These are phyloP conservation scores for Paracyclopina nana DNA, from an alignment of 1,140 invertebrate genomes.

Conservation along the genomic window DNA sequence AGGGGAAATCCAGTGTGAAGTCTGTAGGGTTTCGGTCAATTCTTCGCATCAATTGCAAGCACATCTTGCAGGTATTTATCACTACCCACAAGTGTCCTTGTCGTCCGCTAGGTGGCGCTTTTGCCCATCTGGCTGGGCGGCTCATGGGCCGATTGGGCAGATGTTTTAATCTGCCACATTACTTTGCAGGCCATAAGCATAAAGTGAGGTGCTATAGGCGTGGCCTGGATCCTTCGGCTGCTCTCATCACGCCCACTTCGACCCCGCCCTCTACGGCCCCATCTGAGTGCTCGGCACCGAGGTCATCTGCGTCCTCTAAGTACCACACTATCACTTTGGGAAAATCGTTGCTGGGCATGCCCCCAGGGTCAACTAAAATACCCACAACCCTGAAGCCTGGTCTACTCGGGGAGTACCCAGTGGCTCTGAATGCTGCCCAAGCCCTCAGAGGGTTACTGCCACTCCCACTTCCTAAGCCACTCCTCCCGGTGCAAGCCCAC, in stretches of 20 bases:
- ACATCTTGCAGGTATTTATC: conserved; percentile 1
- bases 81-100: background rate
- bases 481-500: too few species aligned
- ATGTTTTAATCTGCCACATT: background rate
- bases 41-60: conserved; percentile 12
- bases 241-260: background rate
- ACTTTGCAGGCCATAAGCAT: background rate
- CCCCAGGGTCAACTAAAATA: too few species aligned
- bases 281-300: conserved; percentile 1
- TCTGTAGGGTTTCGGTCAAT: conserved; percentile 11
- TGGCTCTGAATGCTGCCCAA: too few species aligned
- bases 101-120: background rate
- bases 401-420: too few species aligned
- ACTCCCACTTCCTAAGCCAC: too few species aligned
- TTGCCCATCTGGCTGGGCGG: background rate
- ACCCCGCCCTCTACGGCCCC: background rate
- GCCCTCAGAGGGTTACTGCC: too few species aligned
- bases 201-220: background rate
- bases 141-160: too few species aligned
- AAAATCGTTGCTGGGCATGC: too few species aligned
- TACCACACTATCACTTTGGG: too few species aligned
- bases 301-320: too few species aligned
- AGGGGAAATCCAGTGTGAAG: conserved; percentile 10
- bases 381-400: too few species aligned
- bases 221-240: background rate